Base-by-base conservation (phyloP, 2,888 invertebrate species). In the Drosophila atroscutellata region DNA sequence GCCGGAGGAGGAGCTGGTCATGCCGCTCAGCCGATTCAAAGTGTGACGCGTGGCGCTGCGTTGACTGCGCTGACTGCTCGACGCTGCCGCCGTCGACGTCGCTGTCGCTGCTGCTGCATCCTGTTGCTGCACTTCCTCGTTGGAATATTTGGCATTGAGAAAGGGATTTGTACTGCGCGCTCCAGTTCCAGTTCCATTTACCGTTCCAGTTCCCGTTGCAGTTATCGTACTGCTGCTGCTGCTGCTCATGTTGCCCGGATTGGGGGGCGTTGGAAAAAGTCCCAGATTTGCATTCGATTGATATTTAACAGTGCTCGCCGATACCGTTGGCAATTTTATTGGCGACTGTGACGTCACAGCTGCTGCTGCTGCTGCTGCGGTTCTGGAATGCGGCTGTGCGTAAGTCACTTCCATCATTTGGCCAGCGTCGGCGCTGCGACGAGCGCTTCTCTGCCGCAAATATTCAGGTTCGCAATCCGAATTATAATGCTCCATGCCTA, bases 401-500 rank as follows among this genome's bases (percentile, higher is more conserved):
- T 84, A 89, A 51, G 82, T 84, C 18, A 86, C 90, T 36, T 89
- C 85, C 49, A 66, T 6, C 4, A 71, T 15, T 15, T 69, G 70
- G n/a, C 39, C 68, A 28, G 52, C 49, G 2, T 72, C 83, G 15
- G 72, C 83, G 50, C 62, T 49, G 58, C 75, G 89, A 7, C 73
- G 85, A 18, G 76, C 72, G 67, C 75, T 83, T 15, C 77, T 75
- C 18, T 90, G 86, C 18, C 91, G 86, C 45, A 90, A 72, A 80
- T 91, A 92, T 1, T 90, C 86, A 15, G 90, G 84, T 68, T 96
- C 96, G 54, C 94, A 94, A 85, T 96, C 96, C 3, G 96, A 96
- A 60, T 96, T 95, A 88, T 96, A 96, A 69, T 96, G 95, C 81
- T 96, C 96, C 81, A 92, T 89, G 62, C 88, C 91, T 91, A 36